Base-by-base conservation (phyloP, 2,888 invertebrate species). In the Cantharis rustica region DNA sequence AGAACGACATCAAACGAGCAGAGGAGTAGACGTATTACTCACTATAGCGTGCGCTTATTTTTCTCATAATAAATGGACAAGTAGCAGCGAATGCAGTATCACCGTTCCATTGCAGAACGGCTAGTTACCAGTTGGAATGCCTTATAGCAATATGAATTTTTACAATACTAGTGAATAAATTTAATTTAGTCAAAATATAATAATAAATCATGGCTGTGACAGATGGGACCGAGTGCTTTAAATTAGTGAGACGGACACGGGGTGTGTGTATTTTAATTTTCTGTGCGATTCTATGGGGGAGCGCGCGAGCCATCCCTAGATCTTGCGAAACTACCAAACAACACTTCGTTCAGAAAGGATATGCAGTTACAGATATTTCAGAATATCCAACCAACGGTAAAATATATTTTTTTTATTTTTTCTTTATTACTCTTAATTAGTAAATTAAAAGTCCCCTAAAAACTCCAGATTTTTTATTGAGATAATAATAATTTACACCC, bases 161-260 rank as follows among this genome's bases (percentile, higher is more conserved):
- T n/a, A 66, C 16, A 64, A 17, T 63, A 47, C 16, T 63, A 26
- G 68, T 20, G 63, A 62, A 63, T 76, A 69, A 76, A 64, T 76
- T 72, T 69, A 47, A 74, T 77, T 73, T 77, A 77, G 74, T 75
- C 77, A 72, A 77, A 77, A 66, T 66, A 66, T 66, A 66, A 66
- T 66, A 20, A 66, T 66, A 66, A 66, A 75, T 62, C 61, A 77
- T 77, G 77, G 77, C 77, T 77, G 77, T 77, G 77, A 77, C 72
- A 31, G 71, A 77, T 68, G 70, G 77, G 77, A 77, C 77, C 75
- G 75, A 75, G 75, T 75, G 75, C 70, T 77, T 77, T 75, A 75
- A 75, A 68, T 77, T 77, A 72, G 77, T 77, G 77, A 77, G 72
- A 72, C 74, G 74, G 74, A 74, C 74, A 76, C 76, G 71, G 74